A percentile compares a stretch with the other conserved stretches of the same genome.
phyloP scores from a whole-genome alignment of 1,140 invertebrate species.

The Lithobius niger region DNA sequence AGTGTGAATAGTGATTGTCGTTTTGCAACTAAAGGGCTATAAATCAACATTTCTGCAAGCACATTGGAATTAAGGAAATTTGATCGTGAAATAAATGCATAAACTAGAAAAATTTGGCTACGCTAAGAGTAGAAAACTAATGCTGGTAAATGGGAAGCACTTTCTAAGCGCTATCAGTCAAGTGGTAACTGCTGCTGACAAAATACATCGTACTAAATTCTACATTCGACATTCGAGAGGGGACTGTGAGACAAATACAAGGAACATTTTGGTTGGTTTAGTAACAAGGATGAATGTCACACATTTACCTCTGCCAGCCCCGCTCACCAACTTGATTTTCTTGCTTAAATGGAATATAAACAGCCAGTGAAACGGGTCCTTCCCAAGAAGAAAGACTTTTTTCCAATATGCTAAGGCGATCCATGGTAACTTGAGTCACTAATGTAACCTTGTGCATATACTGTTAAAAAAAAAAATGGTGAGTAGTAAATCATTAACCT shows the following conservation, averaged over 20 bases:
- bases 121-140: no score
- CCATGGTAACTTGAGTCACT: conserved; percentile 25
- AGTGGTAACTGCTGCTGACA: no score
- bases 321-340: conserved; percentile 9
- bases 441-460: conserved; percentile 17
- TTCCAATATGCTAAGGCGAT: conserved; percentile 21
- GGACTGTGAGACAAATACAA: conserved; percentile 5
- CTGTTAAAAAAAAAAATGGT: not conserved
- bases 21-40: no score
- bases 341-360: conserved; percentile 20
- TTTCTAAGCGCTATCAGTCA: no score
- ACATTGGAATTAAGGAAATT: no score
- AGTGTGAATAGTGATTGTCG: no score
- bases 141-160: no score
- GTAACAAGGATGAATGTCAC: not conserved
- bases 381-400: conserved; percentile 19
- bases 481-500: not conserved
- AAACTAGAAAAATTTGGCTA: no score
- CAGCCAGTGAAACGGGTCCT: conserved; percentile 22
- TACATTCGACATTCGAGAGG: no score
- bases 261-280: not conserved
- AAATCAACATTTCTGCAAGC: no score
- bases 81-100: no score
- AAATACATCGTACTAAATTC: no score
- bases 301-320: conserved; percentile 21